Conservation (phyloP, 1,140 invertebrate species). For the Meloidogyne exigua region DNA sequence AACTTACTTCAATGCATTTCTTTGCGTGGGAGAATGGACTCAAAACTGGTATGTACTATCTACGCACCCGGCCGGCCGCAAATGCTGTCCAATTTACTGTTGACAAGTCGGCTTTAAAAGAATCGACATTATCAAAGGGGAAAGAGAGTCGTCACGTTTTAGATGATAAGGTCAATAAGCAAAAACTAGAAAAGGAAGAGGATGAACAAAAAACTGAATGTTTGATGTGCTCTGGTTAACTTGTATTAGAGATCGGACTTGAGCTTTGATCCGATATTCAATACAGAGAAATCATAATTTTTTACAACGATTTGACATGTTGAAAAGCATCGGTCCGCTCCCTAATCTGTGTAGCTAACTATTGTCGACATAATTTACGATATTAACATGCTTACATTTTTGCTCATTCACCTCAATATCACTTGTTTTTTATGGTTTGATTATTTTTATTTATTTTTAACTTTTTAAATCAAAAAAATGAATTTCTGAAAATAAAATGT, state of each 20-base stretch:
- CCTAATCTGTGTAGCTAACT: too few relatives aligned
- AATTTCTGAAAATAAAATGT: too few relatives aligned
- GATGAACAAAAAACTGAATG: conserved; percentile 29
- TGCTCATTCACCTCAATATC: too few relatives aligned
- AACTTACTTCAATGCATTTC: conserved; percentile 96
- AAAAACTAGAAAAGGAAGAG: not conserved
- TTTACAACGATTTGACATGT: too few relatives aligned
- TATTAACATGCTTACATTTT: too few relatives aligned
- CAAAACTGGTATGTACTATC: conserved; percentile 99
- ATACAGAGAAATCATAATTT: too few relatives aligned
- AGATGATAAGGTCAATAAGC: conserved; percentile 22
- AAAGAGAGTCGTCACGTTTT: not conserved
- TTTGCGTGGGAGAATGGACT: conserved; percentile 93
- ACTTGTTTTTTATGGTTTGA: too few relatives aligned
- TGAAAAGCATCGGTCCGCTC: too few relatives aligned
- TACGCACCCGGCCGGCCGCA: conserved; percentile 91
- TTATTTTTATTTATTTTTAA: too few relatives aligned
- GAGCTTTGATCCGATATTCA: too few relatives aligned
- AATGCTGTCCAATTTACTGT: conserved; percentile 91
- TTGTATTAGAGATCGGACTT: not conserved
- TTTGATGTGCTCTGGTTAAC: conserved; percentile 41
- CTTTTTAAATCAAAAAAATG: too few relatives aligned
- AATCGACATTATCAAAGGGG: not conserved
- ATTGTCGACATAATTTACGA: too few relatives aligned
- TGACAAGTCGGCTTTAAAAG: conserved; percentile 32